phyloP scores from a whole-genome alignment of 2,113 vertebrate genomes.

The Odontesthes bonariensis region DNA sequence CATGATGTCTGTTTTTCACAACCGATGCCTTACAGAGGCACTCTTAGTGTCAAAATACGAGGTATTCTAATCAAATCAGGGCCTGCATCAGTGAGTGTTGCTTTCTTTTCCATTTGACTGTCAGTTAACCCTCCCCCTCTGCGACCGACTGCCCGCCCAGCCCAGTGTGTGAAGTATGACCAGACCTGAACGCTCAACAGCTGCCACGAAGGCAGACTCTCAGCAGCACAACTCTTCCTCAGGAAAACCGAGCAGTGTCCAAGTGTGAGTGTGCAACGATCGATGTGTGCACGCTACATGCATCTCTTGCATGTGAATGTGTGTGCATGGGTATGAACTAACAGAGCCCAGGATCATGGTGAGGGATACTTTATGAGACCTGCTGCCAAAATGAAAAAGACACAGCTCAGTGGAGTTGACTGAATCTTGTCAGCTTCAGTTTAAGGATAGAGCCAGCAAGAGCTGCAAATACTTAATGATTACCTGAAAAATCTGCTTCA shows the following conservation, averaged over 20 bases:
- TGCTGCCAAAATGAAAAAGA: constrained; percentile 3
- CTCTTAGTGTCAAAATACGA: constrained; percentile 21
- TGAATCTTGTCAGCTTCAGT: neutral
- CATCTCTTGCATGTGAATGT: constrained; percentile 12
- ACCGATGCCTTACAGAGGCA: constrained; percentile 13
- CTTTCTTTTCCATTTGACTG: constrained; percentile 59
- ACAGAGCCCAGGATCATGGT: neutral
- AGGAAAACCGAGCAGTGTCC: constrained; percentile 44
- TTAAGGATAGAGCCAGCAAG: neutral
- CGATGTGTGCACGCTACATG: constrained; percentile 19
- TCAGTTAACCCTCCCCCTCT: constrained; percentile 61
- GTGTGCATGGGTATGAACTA: neutral
- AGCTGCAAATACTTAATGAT: constrained; percentile 18
- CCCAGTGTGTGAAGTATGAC: constrained; percentile 65
- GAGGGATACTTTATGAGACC: constrained; percentile 1
- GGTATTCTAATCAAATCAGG: constrained; percentile 47
- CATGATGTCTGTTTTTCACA: constrained; percentile 5
- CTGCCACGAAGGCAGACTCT: constrained; percentile 75
- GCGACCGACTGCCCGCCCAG: constrained; percentile 47
- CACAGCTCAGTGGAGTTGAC: neutral
- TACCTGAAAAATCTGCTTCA: constrained; percentile 99
- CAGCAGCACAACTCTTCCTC: constrained; percentile 42
- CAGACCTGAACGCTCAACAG: constrained; percentile 61
- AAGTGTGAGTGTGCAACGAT: constrained; percentile 23
- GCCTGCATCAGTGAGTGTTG: constrained; percentile 35